These are phyloP conservation scores for Sitta europaea DNA, from an alignment of 2,113 vertebrate genomes.

Conservation along the genomic window DNA sequence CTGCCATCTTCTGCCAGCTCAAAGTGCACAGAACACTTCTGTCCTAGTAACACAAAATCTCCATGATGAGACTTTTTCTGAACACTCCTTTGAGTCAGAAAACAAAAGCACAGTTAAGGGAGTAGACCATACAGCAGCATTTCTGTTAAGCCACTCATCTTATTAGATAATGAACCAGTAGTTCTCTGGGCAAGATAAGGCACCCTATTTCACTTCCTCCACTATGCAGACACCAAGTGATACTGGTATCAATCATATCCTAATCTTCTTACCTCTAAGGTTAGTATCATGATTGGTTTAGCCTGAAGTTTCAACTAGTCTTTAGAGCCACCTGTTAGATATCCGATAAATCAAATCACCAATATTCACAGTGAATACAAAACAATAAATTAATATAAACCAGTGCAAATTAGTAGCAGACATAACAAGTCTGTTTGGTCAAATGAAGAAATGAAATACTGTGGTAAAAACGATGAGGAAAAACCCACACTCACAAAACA, in stretches of 20 bases:
- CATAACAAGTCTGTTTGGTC: not conserved
- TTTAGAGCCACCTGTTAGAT: not conserved
- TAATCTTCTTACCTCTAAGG: not conserved
- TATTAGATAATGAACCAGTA: not conserved
- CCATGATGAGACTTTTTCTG: not conserved
- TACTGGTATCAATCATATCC: not conserved
- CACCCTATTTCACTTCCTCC: not conserved
- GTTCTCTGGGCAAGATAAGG: not conserved
- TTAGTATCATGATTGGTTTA: not conserved
- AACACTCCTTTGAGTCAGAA: not conserved
- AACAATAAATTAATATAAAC: not conserved
- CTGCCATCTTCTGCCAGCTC: fast-evolving
- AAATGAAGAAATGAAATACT: conserved; percentile 26
- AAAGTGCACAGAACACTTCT: not conserved
- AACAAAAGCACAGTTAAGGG: not conserved
- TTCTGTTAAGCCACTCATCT: not conserved
- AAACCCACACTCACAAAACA: conserved; percentile 13
- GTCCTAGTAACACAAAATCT: not conserved
- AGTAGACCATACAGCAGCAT: not conserved
- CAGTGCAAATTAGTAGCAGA: not conserved
- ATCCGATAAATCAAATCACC: not conserved
- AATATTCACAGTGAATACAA: not conserved
- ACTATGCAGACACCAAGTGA: not conserved
- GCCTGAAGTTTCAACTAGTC: not conserved
- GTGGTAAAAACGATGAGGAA: conserved; percentile 36